A percentile compares a stretch with the other conserved stretches of the same genome.
These are phyloP conservation scores for Microplitis manilae DNA, from an alignment of 2,888 invertebrate species.

Conservation along the genomic window DNA sequence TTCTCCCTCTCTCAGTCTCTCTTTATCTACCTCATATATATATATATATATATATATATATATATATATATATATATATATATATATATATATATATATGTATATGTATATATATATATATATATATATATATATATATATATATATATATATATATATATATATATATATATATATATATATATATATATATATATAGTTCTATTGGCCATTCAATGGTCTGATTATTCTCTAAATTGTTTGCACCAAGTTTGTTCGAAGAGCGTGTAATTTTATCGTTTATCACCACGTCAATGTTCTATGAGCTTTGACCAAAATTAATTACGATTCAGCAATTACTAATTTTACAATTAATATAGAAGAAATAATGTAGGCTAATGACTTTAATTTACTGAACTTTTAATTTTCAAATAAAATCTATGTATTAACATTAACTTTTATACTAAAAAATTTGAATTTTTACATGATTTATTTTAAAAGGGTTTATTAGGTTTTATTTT, in stretches of 20 bases:
- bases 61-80: constrained; percentile 10
- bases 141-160: constrained; percentile 10
- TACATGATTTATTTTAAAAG: background rate
- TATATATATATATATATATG: constrained; percentile 7
- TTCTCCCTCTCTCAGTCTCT: constrained; percentile 33
- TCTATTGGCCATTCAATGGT: constrained; percentile 49
- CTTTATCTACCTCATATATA: constrained; percentile 11
- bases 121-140: constrained; percentile 17
- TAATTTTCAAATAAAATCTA: too few species aligned
- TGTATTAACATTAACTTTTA: too few species aligned
- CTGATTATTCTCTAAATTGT: constrained; percentile 51
- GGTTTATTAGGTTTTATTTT: background rate
- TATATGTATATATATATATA: background rate
- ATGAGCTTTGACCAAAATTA: background rate
- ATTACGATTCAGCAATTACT: constrained; percentile 1
- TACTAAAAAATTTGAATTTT: background rate
- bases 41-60: constrained; percentile 10
- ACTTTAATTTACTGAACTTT: too few species aligned
- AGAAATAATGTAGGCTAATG: background rate
- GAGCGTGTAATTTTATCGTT: constrained; percentile 35
- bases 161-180: constrained; percentile 10
- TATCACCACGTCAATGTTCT: constrained; percentile 25
- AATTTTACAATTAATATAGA: background rate
- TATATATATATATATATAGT: constrained; percentile 11
- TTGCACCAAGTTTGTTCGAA: constrained; percentile 40